Evolutionary conservation across 2,888 invertebrate genomes (phyloP).

Genomic region (Sphaerophoria taeniata): DNA sequence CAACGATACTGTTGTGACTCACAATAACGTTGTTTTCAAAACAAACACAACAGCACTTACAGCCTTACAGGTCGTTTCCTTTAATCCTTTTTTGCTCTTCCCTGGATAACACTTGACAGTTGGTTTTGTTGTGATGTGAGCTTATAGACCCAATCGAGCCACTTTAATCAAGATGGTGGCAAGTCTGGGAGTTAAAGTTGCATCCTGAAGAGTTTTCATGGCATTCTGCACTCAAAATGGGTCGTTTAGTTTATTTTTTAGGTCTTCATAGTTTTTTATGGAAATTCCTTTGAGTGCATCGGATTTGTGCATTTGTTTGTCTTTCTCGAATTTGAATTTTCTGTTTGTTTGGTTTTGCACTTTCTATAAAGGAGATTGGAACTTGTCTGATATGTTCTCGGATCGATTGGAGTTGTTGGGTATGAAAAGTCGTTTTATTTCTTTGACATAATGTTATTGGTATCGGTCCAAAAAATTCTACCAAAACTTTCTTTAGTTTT

Average conservation of each 20-base stretch:
- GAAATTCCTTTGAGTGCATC: neutral
- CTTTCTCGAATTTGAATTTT: neutral
- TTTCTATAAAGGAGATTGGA: neutral
- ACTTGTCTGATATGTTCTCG: neutral
- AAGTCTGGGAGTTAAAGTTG: constrained; percentile 16
- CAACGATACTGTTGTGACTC: constrained; percentile 51
- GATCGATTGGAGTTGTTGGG: constrained; percentile 29
- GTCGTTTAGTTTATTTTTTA: constrained; percentile 29
- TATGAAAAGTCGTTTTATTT: constrained; percentile 6
- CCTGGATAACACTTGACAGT: constrained; percentile 50
- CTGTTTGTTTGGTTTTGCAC: too few relatives aligned
- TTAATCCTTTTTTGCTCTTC: neutral
- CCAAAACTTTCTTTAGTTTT: neutral
- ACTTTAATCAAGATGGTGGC: constrained; percentile 32
- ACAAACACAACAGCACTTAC: constrained; percentile 28
- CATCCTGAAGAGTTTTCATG: constrained; percentile 21
- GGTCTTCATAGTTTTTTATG: neutral
- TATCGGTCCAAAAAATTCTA: constrained; percentile 40
- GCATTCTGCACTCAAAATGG: constrained; percentile 36
- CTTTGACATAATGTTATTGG: constrained; percentile 36
- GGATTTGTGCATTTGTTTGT: constrained; percentile 24
- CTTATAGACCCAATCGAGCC: constrained; percentile 13
- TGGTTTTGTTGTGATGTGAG: neutral
- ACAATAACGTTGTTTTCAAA: constrained; percentile 39
- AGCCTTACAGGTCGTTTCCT: too few relatives aligned